Base-by-base conservation (phyloP, 2,113 vertebrate species). In the Ciconia stormi region DNA sequence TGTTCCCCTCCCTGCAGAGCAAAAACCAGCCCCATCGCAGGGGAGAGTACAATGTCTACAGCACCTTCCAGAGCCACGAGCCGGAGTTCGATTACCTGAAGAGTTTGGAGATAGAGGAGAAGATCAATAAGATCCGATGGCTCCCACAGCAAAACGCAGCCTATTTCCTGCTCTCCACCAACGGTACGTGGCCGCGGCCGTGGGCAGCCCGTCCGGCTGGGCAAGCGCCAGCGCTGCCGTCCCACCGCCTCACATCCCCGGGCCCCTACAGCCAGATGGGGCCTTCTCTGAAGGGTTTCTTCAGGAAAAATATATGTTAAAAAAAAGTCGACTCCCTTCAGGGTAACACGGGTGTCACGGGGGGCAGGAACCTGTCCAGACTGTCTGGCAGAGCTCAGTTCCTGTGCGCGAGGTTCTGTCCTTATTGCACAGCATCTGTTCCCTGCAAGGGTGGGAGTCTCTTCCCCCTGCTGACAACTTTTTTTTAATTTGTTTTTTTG, bases 111-210 rank as follows among this genome's bases (percentile, higher is more conserved):
- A 99, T 99, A 5, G 99, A 99, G 98, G 99, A 99, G 98, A 99
- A 99, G 98, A 99, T 99, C 98, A 99, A 99, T 93, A 99, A 99
- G 98, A 99, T 99, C 63, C 98, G 99, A 99, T 99, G 99, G 99
- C 99, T 99, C 81, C 99, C 99, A 4, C 99, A 99, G 97, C 99
- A 99, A 97, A 99, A 99, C 4, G 99, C 99, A 19, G 99, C 99
- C n/a, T 99, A 99, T 96, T 99, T 99, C 94, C 98, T 99, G 82
- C 99, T 99, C 89, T 99, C 99, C 97, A 99, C 99, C 95, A 99
- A 99, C 4, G 99, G 99, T 99, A 97, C 0, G 98, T 97, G 82
- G 32, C 23, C 1, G 0, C 0, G 4, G 61, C 58, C 7, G 0
- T 5, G 12, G 47, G 72, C 65, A 78, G 63, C 70, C 23, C 1